Evolutionary conservation across 23 tunicate species (phyloP).

Genomic region (Halocynthia roretzi): DNA sequence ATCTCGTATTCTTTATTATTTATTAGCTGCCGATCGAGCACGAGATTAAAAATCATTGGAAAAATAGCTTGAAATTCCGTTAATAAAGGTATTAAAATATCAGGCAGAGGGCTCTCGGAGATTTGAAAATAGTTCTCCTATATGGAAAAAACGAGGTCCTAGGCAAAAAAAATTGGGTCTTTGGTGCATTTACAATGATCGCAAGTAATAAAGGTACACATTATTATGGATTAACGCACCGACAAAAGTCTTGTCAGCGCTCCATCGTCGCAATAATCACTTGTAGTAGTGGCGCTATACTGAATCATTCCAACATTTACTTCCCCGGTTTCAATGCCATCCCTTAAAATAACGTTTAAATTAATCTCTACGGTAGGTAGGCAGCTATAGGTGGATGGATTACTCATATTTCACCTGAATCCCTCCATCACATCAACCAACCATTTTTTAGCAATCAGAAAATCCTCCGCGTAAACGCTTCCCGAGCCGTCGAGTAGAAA

Average conservation of each 20-base stretch:
- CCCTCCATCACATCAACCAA: conserved; percentile 8
- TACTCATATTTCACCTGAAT: conserved; percentile 10
- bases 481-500: conserved; percentile 23
- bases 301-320: conserved; percentile 22
- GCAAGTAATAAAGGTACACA: not conserved
- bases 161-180: not conserved
- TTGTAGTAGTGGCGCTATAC: conserved; percentile 8
- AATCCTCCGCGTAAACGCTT: conserved; percentile 2
- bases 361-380: not conserved
- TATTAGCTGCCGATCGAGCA: too few species aligned
- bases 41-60: too few species aligned
- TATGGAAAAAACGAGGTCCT: too few species aligned
- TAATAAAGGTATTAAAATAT: too few species aligned
- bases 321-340: conserved; percentile 15
- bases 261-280: not conserved
- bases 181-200: not conserved
- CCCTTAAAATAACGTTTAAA: not conserved
- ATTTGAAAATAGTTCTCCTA: too few species aligned
- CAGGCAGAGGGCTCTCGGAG: too few species aligned
- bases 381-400: too few species aligned
- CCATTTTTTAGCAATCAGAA: conserved; percentile 5
- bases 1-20: too few species aligned
- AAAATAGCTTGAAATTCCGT: too few species aligned
- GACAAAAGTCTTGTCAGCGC: not conserved
- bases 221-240: not conserved